A percentile compares a stretch with the other conserved stretches of the same genome.
These are phyloP conservation scores for Aphelenchoides bicaudatus DNA, from an alignment of 2,888 invertebrate species.

Conservation along the genomic window DNA sequence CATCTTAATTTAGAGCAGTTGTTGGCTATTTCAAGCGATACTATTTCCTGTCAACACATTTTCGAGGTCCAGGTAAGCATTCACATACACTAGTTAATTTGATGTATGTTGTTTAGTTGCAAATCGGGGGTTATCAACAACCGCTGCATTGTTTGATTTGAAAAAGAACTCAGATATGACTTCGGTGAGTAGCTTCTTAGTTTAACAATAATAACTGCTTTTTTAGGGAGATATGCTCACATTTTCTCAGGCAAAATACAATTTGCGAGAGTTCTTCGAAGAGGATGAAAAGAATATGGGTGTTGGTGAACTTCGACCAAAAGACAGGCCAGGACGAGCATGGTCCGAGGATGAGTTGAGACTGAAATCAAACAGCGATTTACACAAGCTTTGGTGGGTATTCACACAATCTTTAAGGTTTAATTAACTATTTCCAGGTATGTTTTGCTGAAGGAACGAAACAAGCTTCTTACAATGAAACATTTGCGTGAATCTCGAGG, in stretches of 20 bases:
- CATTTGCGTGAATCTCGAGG: slow-evolving; percentile 67
- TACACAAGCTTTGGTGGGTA: slow-evolving; percentile 90
- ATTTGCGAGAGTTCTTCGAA: slow-evolving; percentile 16
- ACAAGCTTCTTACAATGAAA: slow-evolving; percentile 93
- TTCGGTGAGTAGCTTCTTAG: slow-evolving; percentile 40
- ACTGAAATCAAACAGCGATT: slow-evolving; percentile 86
- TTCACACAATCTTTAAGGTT: neutral
- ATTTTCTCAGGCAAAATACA: no score
- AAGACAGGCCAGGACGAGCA: slow-evolving; percentile 47
- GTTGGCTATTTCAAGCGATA: slow-evolving; percentile 47
- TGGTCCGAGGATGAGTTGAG: slow-evolving; percentile 81
- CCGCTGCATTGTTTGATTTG: slow-evolving; percentile 89
- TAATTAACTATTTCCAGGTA: slow-evolving; percentile 66
- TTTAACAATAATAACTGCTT: neutral
- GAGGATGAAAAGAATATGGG: neutral
- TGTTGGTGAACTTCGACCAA: slow-evolving; percentile 45
- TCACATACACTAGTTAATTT: slow-evolving; percentile 40
- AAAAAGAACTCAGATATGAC: slow-evolving; percentile 62
- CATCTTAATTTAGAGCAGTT: slow-evolving; percentile 33
- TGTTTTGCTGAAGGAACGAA: slow-evolving; percentile 84
- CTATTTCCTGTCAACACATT: slow-evolving; percentile 68
- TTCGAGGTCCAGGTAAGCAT: slow-evolving; percentile 77
- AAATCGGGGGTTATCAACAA: slow-evolving; percentile 89
- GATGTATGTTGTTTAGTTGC: slow-evolving; percentile 68
- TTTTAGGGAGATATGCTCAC: neutral